A percentile compares a stretch with the other conserved stretches of the same genome.
Evolutionary conservation across 2,888 invertebrate genomes (phyloP).

Genomic region (Ischnura elegans): DNA sequence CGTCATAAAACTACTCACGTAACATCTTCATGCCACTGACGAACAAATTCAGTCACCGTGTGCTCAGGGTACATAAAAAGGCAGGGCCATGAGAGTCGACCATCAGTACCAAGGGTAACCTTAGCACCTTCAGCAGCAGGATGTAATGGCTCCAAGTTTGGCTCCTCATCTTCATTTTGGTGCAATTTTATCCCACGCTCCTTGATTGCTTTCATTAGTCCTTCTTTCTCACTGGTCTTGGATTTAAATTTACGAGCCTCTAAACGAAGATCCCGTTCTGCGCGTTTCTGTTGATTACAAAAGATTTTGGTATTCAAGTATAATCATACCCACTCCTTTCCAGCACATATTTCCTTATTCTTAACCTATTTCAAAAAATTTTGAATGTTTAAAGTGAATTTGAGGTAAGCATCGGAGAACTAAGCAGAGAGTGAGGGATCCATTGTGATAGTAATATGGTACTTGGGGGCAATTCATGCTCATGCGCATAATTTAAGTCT

Average conservation of each 20-base stretch:
- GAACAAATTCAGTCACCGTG: constrained; percentile 91
- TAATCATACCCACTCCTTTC: too few relatives aligned
- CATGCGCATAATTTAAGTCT: too few relatives aligned
- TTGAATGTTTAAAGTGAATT: too few relatives aligned
- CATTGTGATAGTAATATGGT: too few relatives aligned
- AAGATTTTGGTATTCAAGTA: not conserved
- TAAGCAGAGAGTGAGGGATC: too few relatives aligned
- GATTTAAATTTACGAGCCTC: constrained; percentile 23
- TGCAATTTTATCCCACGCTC: constrained; percentile 37
- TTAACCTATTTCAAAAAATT: too few relatives aligned
- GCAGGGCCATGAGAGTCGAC: constrained; percentile 90
- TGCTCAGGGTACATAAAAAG: constrained; percentile 94
- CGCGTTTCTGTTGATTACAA: constrained; percentile 15
- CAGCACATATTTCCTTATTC: too few relatives aligned
- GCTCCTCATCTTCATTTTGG: constrained; percentile 50
- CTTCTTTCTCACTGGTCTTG: not conserved
- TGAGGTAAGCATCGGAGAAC: too few relatives aligned
- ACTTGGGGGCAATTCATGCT: too few relatives aligned
- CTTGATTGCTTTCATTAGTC: constrained; percentile 36
- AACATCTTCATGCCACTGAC: constrained; percentile 87
- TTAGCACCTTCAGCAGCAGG: constrained; percentile 83
- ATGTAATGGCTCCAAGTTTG: constrained; percentile 81
- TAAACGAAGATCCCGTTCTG: constrained; percentile 22
- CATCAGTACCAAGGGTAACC: constrained; percentile 82
- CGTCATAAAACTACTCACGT: constrained; percentile 77